Conservation (phyloP, 2,888 invertebrate species). For the Nemotelus nigrinus region DNA sequence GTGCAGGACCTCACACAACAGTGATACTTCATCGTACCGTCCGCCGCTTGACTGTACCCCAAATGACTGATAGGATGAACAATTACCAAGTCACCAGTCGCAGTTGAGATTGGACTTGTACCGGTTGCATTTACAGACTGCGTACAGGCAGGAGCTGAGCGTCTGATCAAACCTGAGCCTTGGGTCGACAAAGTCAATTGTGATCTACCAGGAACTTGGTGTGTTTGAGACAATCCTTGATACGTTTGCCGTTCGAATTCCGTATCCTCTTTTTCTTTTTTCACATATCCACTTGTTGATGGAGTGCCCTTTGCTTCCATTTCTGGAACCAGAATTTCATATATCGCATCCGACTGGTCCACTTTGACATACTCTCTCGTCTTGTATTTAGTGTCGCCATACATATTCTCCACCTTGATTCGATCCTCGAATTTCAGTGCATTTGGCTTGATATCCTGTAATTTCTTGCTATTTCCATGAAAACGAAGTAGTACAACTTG, state of each 20-base stretch:
- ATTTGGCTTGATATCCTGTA: not conserved
- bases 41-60: slow-evolving; percentile 53
- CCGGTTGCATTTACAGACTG: not conserved
- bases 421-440: slow-evolving; percentile 13
- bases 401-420: slow-evolving; percentile 16
- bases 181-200: not conserved
- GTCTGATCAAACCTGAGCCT: not conserved
- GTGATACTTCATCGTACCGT: slow-evolving; percentile 55
- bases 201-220: not conserved
- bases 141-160: not conserved
- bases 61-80: slow-evolving; percentile 57
- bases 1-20: slow-evolving; percentile 59
- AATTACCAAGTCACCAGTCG: slow-evolving; percentile 47
- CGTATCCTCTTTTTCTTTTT: slow-evolving; percentile 14
- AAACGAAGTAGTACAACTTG: slow-evolving; percentile 51
- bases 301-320: not conserved
- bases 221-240: not conserved
- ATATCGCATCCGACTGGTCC: slow-evolving; percentile 21
- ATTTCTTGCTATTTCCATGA: slow-evolving; percentile 46
- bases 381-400: slow-evolving; percentile 19
- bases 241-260: slow-evolving; percentile 54
- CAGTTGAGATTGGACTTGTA: not conserved
- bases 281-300: slow-evolving; percentile 4
- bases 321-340: slow-evolving; percentile 21
- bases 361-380: slow-evolving; percentile 21